Percentiles rank a stretch among this genome's conserved stretches.
phyloP scores from a whole-genome alignment of 92 coral and sea anemone genomes.

The Palythoa caribaeorum region DNA sequence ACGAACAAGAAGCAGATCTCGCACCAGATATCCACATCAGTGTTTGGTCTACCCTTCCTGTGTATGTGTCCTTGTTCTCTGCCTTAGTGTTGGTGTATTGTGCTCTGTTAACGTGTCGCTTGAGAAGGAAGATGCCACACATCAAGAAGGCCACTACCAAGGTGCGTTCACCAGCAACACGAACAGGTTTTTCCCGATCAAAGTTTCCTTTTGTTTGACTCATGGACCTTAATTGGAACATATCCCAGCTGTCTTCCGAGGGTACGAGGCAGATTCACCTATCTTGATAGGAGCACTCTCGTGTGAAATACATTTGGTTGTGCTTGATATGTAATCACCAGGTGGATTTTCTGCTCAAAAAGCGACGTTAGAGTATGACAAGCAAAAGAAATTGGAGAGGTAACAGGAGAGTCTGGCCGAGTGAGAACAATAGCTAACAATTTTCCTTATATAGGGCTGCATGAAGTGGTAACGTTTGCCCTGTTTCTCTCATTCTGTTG shows the following conservation, averaged over 20 bases:
- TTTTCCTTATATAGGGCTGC: not conserved
- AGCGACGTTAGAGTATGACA: not conserved
- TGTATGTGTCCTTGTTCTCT: slow-evolving; percentile 86
- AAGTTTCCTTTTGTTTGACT: slow-evolving; percentile 66
- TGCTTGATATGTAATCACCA: not conserved
- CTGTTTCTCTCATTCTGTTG: not conserved
- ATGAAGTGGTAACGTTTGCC: not conserved
- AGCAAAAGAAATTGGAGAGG: not conserved
- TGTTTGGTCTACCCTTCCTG: slow-evolving; percentile 87
- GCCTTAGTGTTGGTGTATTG: slow-evolving; percentile 84
- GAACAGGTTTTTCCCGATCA: slow-evolving; percentile 53
- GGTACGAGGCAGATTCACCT: not conserved
- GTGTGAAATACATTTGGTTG: not conserved
- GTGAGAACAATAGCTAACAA: not conserved
- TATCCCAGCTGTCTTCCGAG: not conserved
- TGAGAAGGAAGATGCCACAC: slow-evolving; percentile 72
- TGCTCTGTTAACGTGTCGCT: slow-evolving; percentile 87
- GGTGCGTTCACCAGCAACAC: slow-evolving; percentile 52
- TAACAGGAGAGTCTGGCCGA: not conserved
- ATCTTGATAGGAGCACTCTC: not conserved
- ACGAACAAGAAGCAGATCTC: slow-evolving; percentile 87
- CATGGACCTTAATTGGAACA: not conserved
- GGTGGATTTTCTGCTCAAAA: not conserved
- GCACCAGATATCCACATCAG: slow-evolving; percentile 78
- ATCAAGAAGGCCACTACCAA: slow-evolving; percentile 56